Evolutionary conservation across 2,888 invertebrate species (phyloP).

Genomic region (Xylota segnis): DNA sequence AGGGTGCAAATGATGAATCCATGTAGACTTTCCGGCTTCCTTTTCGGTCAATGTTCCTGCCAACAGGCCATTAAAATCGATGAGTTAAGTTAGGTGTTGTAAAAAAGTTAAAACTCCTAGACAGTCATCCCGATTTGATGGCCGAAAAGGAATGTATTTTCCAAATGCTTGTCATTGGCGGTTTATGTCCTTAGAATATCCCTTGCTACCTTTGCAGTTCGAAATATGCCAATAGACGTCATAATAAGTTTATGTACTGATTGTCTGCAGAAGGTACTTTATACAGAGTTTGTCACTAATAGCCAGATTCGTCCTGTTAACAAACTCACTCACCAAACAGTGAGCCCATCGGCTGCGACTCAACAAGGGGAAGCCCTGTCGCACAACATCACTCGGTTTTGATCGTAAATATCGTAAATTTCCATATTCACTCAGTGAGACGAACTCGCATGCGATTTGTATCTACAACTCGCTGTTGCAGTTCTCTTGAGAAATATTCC

Average conservation of each 20-base stretch:
- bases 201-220: not conserved
- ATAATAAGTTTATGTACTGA: not conserved
- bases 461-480: not conserved
- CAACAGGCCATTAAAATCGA: not conserved
- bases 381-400: not conserved
- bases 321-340: not conserved
- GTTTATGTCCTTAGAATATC: not conserved
- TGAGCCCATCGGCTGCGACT: too few relatives aligned
- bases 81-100: not conserved
- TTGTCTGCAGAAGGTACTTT: not conserved
- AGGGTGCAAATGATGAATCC: not conserved
- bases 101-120: not conserved
- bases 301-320: not conserved
- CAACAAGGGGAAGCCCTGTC: too few relatives aligned
- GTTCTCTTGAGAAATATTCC: constrained; percentile 4
- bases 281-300: too few relatives aligned
- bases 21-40: not conserved
- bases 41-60: not conserved
- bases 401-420: constrained; percentile 42
- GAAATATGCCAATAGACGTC: not conserved
- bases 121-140: not conserved
- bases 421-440: not conserved
- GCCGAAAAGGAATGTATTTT: not conserved
- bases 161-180: too few relatives aligned
- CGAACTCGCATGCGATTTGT: constrained; percentile 36